Base-by-base conservation (phyloP, 2,797 vertebrate genomes). In the Hipposideros larvatus region DNA sequence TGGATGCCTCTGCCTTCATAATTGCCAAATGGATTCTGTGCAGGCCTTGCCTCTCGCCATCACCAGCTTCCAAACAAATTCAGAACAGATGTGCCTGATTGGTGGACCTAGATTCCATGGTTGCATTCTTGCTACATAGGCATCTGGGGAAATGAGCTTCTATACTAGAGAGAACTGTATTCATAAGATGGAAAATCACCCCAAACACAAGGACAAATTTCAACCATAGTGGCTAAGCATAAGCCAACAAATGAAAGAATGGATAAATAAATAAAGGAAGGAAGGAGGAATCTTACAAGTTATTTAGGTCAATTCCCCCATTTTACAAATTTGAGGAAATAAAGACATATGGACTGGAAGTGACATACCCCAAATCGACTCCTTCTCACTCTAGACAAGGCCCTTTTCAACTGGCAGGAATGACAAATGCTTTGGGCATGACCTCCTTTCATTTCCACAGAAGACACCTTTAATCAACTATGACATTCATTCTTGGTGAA, bases 231-330 rank as follows among this genome's bases (percentile, higher is more conserved):
- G 31, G 28, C 82, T 43, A 63, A 86, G 31, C 75, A 55, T 18
- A 73, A 75, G 79, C 57, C 73, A 93, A 48, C n/a, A 90, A 90
- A 55, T 43, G 70, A 75, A 85, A 78, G 28, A 24, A 95, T 73
- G 41, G 18, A 61, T 57, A 74, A 75, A 57, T 37, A 55, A 53
- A 51, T 26, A 59, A 78, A 73, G 21, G 41, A 91, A 70, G 41
- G 53, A n/a, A 71, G 48, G 24, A 59, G 46, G 24, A 55, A 86
- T 0, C 57, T 51, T 59, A 5, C 21, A 84, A 61, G 24, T 79
- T 74, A 63, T 73, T 87, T n/a, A 48, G 11, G 86, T 82, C 31
- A 55, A 78, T 31, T 66, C 43, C 19, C n/a, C 65, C 24, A 53
- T 65, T 73, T 94, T 66, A 66, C 4, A 66, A 48, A 61, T 85